Base-by-base conservation (phyloP, 2,113 vertebrate species). In the Cephalopterus ornatus region DNA sequence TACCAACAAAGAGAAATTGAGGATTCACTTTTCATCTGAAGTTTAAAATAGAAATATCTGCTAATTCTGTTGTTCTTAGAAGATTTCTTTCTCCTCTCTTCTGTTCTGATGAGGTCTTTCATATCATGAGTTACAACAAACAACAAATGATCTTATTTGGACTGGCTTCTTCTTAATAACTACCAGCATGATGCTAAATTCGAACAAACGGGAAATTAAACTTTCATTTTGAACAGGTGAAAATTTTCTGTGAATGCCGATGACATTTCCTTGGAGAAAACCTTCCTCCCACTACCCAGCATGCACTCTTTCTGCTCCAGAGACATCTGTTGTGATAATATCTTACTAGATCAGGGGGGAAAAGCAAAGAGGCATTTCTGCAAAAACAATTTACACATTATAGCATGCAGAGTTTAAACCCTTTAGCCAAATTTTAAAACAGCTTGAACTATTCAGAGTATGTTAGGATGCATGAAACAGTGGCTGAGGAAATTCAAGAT, bases 191-290 rank as follows among this genome's bases (percentile, higher is more conserved):
- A 84, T 35, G 70, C 42, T 85, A 53, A 89, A 58, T 93, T 78
- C 37, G 92, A 83, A 46, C 22, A 71, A 80, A 42, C 1, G 23
- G 78, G 93, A 94, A 95, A 88, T 83, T 58, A 89, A 93, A 72
- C 61, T 94, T 95, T 93, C 89, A 58, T 96, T 92, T 27, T 67
- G 68, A 97, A 96, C 46, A 91, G 46, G 73, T 85, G 73, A 93
- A 91, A 39, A 24, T 59, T 67, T 93, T 89, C 87, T 94, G 85
- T 93, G 82, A 97, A 91, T 83, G 70, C 19, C 50, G 65, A n/a
- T 93, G 92, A 86, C 72, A 63, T 88, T 95, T 95, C 58, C n/a
- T 49, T 28, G 26, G 67, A 87, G 72, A 80, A 97, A 91, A 49
- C 27, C 76, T 71, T 92, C 50, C 55, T 75, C 18, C 39, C 17